These are phyloP conservation scores for Halcyon senegalensis DNA, from an alignment of 2,113 vertebrate species.

Conservation along the genomic window DNA sequence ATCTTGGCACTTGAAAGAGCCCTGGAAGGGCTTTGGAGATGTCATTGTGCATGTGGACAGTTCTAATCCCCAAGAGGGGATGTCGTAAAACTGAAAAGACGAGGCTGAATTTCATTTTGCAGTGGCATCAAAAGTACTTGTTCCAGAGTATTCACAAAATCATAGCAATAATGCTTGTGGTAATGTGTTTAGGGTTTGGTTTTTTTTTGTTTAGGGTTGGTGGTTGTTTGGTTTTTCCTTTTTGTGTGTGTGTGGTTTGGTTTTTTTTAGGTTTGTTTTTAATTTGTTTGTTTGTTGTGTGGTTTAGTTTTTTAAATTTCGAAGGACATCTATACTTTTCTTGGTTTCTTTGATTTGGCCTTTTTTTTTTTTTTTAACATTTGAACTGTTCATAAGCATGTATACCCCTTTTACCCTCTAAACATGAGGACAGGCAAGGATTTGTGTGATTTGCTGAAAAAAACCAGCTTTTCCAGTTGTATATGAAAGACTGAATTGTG, in stretches of 20 bases:
- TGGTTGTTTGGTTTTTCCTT: too few relatives aligned
- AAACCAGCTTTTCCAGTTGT: neutral
- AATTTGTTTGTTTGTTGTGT: too few relatives aligned
- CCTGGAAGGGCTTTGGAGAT: neutral
- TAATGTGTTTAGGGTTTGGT: neutral
- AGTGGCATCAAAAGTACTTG: neutral
- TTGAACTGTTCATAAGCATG: neutral
- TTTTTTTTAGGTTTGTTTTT: too few relatives aligned
- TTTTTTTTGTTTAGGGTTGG: neutral
- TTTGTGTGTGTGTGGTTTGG: neutral
- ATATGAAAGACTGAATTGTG: neutral
- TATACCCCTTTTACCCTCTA: neutral
- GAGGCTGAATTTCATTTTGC: neutral
- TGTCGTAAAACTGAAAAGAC: neutral
- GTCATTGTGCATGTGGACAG: accelerated
- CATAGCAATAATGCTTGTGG: neutral
- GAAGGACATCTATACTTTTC: neutral
- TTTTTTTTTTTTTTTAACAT: neutral
- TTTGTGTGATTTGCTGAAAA: neutral
- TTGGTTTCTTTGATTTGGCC: neutral
- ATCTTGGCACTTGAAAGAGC: neutral
- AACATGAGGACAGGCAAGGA: neutral
- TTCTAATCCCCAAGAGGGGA: neutral
- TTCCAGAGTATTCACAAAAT: neutral
- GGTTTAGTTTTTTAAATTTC: neutral